Evolutionary conservation across 2,888 invertebrate genomes (phyloP), one percentile per base, ranked within the genome.

Genomic region (Cosmorhoe ocellata): DNA sequence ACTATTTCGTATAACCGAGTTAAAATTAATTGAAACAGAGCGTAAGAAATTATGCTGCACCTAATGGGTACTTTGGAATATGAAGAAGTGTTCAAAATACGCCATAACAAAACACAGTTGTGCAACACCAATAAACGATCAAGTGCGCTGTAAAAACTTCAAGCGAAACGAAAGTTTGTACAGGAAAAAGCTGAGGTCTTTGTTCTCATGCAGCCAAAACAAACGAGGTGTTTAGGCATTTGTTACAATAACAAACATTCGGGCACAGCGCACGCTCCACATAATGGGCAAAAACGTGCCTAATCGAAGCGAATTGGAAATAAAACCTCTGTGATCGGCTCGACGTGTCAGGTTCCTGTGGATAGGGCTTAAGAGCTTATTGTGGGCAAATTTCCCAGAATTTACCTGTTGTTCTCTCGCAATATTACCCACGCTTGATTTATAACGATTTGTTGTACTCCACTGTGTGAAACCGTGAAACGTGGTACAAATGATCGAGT

Each of bases 191-290:
- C 70, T 70, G 71, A 79, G 71, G 72, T 79, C 85, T 85, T 88
- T 88, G 87, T 89, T 87, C 83, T 80, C 67, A 61, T 54, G 69
- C 72, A 85, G 87, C 81, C 88, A 87, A 88, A 89, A 88, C 87
- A 87, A 80, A 80, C 76, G 72, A 63, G 63, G 64, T 81, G 84
- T 85, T 84, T 82, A 79, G 78, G 76, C 75, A 74, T 79, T 83
- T 74, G 78, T 74, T 82, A 79, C 79, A 81, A 86, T 84, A 87
- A 84, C 84, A 87, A 84, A 81, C 79, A 78, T 67, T 67, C 70
- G 71, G 71, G 70, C 63, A 68, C 59, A 69, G 65, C 62, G 58
- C 51, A 69, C 66, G 67, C 66, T 62, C 64, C 59, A 56, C 56
- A 61, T 67, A 66, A 67, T 65, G 67, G 63, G 74, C 70, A 71